Evolutionary conservation across 2,113 vertebrate genomes (phyloP).

Genomic region (Mixornis gularis): DNA sequence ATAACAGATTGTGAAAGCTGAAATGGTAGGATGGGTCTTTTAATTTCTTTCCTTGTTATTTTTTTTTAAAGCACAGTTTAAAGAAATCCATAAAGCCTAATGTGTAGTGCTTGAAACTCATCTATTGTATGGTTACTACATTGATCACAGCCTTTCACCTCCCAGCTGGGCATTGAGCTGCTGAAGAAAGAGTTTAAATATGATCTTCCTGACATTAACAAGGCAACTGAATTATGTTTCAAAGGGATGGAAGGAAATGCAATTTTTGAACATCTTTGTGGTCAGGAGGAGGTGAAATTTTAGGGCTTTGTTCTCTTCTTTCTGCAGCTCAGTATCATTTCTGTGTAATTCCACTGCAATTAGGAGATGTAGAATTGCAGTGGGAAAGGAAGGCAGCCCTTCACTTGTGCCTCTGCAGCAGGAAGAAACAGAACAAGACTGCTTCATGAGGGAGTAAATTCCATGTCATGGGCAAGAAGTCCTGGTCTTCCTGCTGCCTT

Average conservation of each 20-base stretch:
- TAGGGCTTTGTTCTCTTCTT: neutral
- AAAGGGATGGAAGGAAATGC: neutral
- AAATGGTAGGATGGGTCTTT: neutral
- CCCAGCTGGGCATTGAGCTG: neutral
- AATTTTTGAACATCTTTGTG: neutral
- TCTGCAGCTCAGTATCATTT: neutral
- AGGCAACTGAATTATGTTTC: neutral
- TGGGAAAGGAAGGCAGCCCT: neutral
- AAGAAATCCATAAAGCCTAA: conserved; percentile 16
- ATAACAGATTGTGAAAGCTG: neutral
- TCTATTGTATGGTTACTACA: neutral
- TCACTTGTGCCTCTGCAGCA: neutral
- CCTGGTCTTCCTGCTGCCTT: neutral
- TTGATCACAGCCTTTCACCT: neutral
- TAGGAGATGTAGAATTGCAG: neutral
- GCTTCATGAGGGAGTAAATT: neutral
- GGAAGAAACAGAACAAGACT: neutral
- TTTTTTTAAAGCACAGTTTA: neutral
- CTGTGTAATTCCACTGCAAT: neutral
- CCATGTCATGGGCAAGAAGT: neutral
- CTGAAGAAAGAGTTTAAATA: neutral
- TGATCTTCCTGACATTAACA: neutral
- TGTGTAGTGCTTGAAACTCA: neutral
- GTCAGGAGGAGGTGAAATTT: neutral
- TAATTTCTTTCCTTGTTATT: neutral